These are phyloP conservation scores for Sarcophaga rosellei DNA, from an alignment of 2,888 invertebrate genomes.

Conservation along the genomic window DNA sequence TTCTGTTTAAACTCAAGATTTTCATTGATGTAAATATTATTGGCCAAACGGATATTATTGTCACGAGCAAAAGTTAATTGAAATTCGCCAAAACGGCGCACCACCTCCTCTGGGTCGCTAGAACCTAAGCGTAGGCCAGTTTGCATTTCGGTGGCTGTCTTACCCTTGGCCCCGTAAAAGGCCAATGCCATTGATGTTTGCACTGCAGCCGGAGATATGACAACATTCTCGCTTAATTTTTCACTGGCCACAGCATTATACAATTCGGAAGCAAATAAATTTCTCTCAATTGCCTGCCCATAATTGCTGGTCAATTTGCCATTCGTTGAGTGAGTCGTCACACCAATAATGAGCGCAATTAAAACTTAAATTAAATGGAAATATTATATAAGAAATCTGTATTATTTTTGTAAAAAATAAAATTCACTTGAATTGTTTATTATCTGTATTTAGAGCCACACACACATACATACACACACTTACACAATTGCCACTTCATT, in stretches of 20 bases:
- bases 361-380: slow-evolving; percentile 31
- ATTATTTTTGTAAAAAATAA: background rate
- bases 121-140: slow-evolving; percentile 82
- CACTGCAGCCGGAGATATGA: slow-evolving; percentile 88
- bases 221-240: slow-evolving; percentile 84
- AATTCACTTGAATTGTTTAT: slow-evolving; percentile 32
- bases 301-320: slow-evolving; percentile 62
- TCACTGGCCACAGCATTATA: slow-evolving; percentile 83
- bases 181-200: slow-evolving; percentile 88
- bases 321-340: background rate
- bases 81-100: slow-evolving; percentile 74
- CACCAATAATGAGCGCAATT: slow-evolving; percentile 30
- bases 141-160: slow-evolving; percentile 84
- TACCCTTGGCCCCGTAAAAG: slow-evolving; percentile 87
- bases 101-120: slow-evolving; percentile 73
- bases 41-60: slow-evolving; percentile 84
- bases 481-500: slow-evolving; percentile 71
- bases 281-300: slow-evolving; percentile 72
- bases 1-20: slow-evolving; percentile 83
- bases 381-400: slow-evolving; percentile 13
- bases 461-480: slow-evolving; percentile 45
- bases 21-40: slow-evolving; percentile 87
- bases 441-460: slow-evolving; percentile 24
- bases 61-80: slow-evolving; percentile 75
- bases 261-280: slow-evolving; percentile 76